Evolutionary conservation across 2,113 vertebrate species (phyloP), one percentile per base, ranked within the genome.

Genomic region (Tautogolabrus adspersus): DNA sequence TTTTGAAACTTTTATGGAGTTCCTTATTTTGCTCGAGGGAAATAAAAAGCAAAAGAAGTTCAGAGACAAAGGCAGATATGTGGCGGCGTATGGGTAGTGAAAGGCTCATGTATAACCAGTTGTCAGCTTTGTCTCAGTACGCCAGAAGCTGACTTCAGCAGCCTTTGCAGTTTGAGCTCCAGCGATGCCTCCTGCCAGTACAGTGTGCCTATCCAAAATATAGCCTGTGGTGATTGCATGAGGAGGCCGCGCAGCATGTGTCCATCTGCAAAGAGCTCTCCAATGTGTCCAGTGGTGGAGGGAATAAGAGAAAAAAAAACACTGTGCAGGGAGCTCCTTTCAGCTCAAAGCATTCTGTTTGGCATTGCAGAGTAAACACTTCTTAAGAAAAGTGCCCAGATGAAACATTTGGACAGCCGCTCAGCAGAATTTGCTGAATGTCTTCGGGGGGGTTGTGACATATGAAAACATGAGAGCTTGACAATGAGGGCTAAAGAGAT

Each of bases 91-190:
- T 3, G 58, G 40, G 44, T 11, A 64, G 67, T 66, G 70, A 62
- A 61, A 64, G 56, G 61, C 40, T 52, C 46, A 16, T 79, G 75
- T 76, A 72, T 47, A 80, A 79, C 10, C 23, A 64, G 60, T 57
- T 85, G 82, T 84, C 79, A 81, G 44, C 76, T 71, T 74, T 75
- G 75, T 89, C 67, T 89, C 69, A 40, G 54, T 8, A 22, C 47
- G 76, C 79, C 72, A 83, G 73, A 78, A 81, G 82, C 77, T 44
- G 87, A 86, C 83, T 83, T 70, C 72, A 72, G 87, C 79, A 73
- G 76, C 84, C 67, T 66, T 83, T 58, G 57, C 65, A 75, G 66
- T 63, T 75, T 22, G 55, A 72, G 84, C 59, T 70, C 81, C 76
- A 78, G 77, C 72, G 56, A 78, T 77, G 80, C 72, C 74, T 84